Evolutionary conservation across 2,888 invertebrate species (phyloP), one percentile per base, ranked within the genome.

Genomic region (Meloe dianella): DNA sequence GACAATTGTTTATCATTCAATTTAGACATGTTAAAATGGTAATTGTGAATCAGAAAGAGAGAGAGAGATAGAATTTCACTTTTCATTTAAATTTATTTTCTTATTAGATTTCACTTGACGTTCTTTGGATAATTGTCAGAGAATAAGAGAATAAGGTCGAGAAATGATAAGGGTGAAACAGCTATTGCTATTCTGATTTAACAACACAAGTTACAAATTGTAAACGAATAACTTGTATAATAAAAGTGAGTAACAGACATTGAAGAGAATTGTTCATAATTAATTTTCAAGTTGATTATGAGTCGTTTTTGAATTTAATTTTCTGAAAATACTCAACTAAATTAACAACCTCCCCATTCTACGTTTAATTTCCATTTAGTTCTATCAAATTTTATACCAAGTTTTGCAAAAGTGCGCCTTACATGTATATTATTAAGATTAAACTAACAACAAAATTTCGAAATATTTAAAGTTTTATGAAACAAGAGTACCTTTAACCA

Each of bases 161-260:
- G 20, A 24, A 24, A 51, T 51, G 24, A 51, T 51, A 51, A 17
- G 47, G 47, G 47, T 47, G 47, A 20, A 47, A 47, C 47, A 20
- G 20, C 47, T 51, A 51, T 51, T 51, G 24, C 51, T 51, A 12
- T 51, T 4, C 22, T 51, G 24, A 51, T 24, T 24, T 51, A 22
- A 20, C 24, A 24, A 51, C 51, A 51, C 47, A 47, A 47, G 20
- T 47, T 22, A 47, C 47, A 47, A 38, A 51, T 51, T 51, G 22
- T 51, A 24, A 5, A 24, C 24, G 24, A 24, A 51, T 51, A 51
- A 51, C 4, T 51, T 24, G n/a, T n/a, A 24, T 24, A 51, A 51
- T 51, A 51, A 51, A 14, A 35, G 35, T 14, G 12, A 14, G 14
- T 1, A 20, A 47, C 20, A 47, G 10, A 47, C 2, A 8, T 10